These are phyloP conservation scores for Verasper variegatus DNA, from an alignment of 2,113 vertebrate genomes.

Conservation along the genomic window DNA sequence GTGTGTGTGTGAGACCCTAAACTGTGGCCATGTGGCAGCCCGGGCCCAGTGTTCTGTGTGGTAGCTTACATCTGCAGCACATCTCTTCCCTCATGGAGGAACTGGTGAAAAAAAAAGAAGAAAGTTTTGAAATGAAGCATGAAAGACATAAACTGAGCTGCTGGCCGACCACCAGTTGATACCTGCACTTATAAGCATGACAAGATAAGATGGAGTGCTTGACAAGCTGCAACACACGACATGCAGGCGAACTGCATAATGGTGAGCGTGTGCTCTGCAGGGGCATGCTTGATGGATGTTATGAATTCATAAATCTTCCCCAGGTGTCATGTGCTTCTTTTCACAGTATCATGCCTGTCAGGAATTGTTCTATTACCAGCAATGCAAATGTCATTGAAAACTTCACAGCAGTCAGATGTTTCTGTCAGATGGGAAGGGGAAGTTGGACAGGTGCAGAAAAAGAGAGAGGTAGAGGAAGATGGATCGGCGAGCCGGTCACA, in stretches of 20 bases:
- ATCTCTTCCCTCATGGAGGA: neutral
- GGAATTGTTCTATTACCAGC: constrained; percentile 12
- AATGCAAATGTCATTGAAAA: constrained; percentile 18
- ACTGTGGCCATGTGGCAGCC: constrained; percentile 32
- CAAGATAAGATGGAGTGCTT: constrained; percentile 44
- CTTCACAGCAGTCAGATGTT: constrained; percentile 19
- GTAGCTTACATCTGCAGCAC: constrained; percentile 26
- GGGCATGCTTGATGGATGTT: constrained; percentile 38
- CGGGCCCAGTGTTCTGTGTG: constrained; percentile 26
- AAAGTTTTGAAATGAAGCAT: constrained; percentile 25
- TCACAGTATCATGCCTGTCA: constrained; percentile 20
- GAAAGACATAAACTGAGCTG: constrained; percentile 26
- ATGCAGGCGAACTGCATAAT: neutral
- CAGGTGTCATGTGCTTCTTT: constrained; percentile 9
- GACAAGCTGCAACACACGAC: constrained; percentile 29
- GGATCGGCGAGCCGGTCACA: constrained; percentile 35
- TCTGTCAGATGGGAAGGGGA: neutral
- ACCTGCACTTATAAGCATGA: constrained; percentile 57
- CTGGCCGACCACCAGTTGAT: constrained; percentile 45
- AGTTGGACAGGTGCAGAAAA: constrained; percentile 8
- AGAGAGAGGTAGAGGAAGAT: constrained; percentile 25
- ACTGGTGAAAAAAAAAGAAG: too few species aligned
- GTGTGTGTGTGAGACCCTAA: constrained; percentile 1
- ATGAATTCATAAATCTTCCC: constrained; percentile 37
- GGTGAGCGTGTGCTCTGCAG: constrained; percentile 37